Base-by-base conservation (phyloP, 2,888 invertebrate species). In the Tromatobia lineatoria region DNA sequence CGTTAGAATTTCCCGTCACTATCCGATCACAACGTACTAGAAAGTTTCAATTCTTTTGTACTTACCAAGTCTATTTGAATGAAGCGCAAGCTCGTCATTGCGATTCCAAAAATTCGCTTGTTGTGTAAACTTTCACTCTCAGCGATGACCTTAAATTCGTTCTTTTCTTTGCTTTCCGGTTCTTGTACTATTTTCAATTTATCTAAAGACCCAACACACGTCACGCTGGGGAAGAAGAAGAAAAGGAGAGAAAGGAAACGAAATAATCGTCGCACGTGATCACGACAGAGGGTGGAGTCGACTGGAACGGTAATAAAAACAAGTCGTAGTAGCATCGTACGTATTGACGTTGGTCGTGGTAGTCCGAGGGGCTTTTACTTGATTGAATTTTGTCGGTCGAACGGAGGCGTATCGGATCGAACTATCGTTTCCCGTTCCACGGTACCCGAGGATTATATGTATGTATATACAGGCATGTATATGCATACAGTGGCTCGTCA, bases 311-410 rank as follows among this genome's bases (percentile, higher is more conserved):
- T 74, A 85, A 83, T 71, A 83, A 83, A 80, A 80, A 85, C 70
- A 74, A 78, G n/a, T 18, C 74, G 50, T 70, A 47, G 61, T 50
- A 50, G 13, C 70, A 69, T 50, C 42, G 69, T 74, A 78, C 75
- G 74, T 18, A 11, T 18, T 38, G 34, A 10, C 25, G 74, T 38
- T 59, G 74, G 61, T 34, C 45, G 42, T n/a, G 74, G 61, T 34
- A 54, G 29, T n/a, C 25, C 42, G 38, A 71, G 23, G 29, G 70
- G 83, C 83, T 86, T 83, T 80, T 81, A 86, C 86, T 83, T 83
- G 83, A 86, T 86, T 85, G 83, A 86, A 86, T 86, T 83, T 79
- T 69, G 73, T 66, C 69, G 73, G 78, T 45, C 83, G 66, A 83
- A 86, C 67, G 64, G 77, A 82, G 71, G 47, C 66, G 70, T 80